A percentile compares a stretch with the other conserved stretches of the same genome.
Conservation (phyloP, 2,888 invertebrate genomes). For the Mamestra brassicae region DNA sequence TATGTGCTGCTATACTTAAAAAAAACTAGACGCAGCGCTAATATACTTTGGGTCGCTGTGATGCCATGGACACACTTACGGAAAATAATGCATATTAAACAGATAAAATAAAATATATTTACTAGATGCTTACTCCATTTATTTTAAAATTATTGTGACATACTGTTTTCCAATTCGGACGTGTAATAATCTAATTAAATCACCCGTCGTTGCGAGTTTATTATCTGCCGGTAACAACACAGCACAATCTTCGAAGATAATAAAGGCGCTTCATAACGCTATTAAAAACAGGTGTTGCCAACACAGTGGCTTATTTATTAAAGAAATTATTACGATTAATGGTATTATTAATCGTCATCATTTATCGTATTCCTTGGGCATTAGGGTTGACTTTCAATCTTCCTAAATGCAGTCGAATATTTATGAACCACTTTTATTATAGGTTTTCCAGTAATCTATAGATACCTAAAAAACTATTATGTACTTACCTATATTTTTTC, state of each 20-base stretch:
- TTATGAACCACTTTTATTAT: too few species aligned
- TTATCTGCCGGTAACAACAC: conserved; percentile 13
- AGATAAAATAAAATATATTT: too few species aligned
- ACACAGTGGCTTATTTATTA: conserved; percentile 42
- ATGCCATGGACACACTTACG: too few species aligned
- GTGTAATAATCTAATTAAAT: conserved; percentile 21
- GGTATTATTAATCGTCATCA: conserved; percentile 12
- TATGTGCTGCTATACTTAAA: too few species aligned
- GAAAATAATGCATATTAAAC: too few species aligned
- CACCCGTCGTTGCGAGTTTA: conserved; percentile 7
- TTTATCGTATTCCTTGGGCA: background rate
- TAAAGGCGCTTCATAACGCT: conserved; percentile 31
- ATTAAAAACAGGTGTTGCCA: conserved; percentile 52
- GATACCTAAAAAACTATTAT: too few species aligned
- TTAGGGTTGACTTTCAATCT: background rate
- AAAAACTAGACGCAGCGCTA: too few species aligned
- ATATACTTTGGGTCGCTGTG: too few species aligned
- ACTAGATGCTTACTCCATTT: too few species aligned
- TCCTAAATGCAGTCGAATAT: too few species aligned
- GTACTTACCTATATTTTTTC: too few species aligned
- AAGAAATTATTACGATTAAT: conserved; percentile 43
- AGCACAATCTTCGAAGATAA: conserved; percentile 23
- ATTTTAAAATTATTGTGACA: background rate
- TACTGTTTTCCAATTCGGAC: background rate
- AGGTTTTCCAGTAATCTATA: too few species aligned